Evolutionary conservation across 2,113 vertebrate species (phyloP).

Genomic region (Laterallus jamaicensis): DNA sequence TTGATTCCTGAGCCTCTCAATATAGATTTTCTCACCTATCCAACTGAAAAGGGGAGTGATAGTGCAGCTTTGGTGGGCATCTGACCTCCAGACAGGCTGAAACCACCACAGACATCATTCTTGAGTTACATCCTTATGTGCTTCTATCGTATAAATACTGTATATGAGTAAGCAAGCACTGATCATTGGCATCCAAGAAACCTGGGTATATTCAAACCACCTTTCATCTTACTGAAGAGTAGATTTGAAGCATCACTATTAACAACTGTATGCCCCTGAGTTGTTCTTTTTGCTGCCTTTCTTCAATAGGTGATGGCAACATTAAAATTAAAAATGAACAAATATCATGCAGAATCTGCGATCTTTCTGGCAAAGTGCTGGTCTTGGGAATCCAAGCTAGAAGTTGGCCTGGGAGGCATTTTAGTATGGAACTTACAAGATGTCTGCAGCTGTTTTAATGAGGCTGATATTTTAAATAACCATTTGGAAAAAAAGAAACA

Average conservation of each 20-base stretch:
- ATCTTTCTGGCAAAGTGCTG: neutral
- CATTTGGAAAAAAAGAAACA: neutral
- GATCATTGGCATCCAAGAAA: neutral
- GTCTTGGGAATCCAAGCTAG: neutral
- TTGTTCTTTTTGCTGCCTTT: neutral
- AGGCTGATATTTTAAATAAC: conserved; percentile 27
- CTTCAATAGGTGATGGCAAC: neutral
- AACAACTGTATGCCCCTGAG: neutral
- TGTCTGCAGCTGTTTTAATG: neutral
- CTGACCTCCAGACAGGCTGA: too few relatives aligned
- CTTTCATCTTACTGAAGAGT: neutral
- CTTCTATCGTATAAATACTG: neutral
- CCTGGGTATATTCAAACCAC: neutral
- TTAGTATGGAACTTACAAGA: neutral
- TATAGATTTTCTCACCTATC: too few relatives aligned
- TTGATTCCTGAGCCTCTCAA: too few relatives aligned
- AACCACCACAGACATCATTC: neutral
- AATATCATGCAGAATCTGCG: neutral
- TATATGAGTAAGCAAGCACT: neutral
- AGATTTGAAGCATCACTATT: neutral
- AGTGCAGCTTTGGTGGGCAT: too few relatives aligned
- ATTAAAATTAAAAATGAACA: neutral
- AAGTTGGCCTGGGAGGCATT: neutral
- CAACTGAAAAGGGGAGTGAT: too few relatives aligned
- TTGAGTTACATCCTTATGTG: neutral